Percentiles rank a stretch among this genome's conserved stretches.
Evolutionary conservation across 2,113 vertebrate species (phyloP).

Genomic region (Sterrhoptilus dennistouni): DNA sequence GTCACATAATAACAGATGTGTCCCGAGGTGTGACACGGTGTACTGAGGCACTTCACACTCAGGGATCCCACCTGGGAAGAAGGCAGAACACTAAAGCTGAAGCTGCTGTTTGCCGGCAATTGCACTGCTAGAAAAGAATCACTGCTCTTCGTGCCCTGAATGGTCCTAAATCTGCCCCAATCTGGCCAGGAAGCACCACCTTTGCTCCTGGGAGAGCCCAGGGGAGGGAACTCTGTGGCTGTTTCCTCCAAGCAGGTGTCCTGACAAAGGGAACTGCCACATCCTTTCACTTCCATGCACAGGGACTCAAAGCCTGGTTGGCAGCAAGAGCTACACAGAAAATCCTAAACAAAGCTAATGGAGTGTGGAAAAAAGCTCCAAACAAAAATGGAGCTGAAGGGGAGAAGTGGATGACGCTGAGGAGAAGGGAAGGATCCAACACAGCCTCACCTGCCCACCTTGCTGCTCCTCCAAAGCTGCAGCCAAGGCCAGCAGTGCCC

Average conservation of each 20-base stretch:
- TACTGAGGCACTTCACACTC: constrained; percentile 89
- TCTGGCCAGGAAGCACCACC: background rate
- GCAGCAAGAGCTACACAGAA: background rate
- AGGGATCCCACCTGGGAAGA: constrained; percentile 88
- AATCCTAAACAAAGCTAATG: background rate
- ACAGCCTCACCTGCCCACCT: background rate
- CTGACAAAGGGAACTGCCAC: constrained; percentile 10
- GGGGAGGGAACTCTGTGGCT: background rate
- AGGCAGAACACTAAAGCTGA: constrained; percentile 25
- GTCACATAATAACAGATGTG: constrained; percentile 97
- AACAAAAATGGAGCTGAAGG: background rate
- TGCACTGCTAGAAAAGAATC: background rate
- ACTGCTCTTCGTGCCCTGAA: background rate
- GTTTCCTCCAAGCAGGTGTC: background rate
- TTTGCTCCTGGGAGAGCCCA: background rate
- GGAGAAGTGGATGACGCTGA: background rate
- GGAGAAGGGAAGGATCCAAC: background rate
- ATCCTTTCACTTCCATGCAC: background rate
- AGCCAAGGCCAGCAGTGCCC: background rate
- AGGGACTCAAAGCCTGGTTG: background rate
- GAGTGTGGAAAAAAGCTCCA: background rate
- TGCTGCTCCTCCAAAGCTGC: background rate
- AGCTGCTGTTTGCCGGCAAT: background rate
- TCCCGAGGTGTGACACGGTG: constrained; percentile 95
- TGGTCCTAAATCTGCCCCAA: background rate